phyloP scores from a whole-genome alignment of 2,888 invertebrate genomes.

The Rhagophthalmus giganteus region DNA sequence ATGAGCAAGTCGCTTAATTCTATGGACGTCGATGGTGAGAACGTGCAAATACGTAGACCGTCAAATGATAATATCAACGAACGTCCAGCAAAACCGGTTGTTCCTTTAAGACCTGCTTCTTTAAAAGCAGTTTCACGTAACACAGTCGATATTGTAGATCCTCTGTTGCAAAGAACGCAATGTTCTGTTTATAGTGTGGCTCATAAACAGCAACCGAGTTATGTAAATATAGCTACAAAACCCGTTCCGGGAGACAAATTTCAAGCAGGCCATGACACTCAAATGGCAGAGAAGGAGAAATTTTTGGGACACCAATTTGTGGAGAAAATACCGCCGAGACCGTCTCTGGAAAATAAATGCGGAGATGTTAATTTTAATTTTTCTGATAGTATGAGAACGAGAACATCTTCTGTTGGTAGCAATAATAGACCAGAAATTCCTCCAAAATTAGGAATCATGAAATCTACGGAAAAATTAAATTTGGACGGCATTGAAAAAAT shows the following conservation, averaged over 20 bases:
- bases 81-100: slow-evolving; percentile 69
- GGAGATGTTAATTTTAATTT: slow-evolving; percentile 45
- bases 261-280: slow-evolving; percentile 51
- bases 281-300: slow-evolving; percentile 53
- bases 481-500: slow-evolving; percentile 33
- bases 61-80: slow-evolving; percentile 50
- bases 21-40: slow-evolving; percentile 44
- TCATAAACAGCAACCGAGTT: slow-evolving; percentile 74
- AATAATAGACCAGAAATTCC: slow-evolving; percentile 46
- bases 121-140: slow-evolving; percentile 54
- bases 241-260: slow-evolving; percentile 33
- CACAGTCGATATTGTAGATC: slow-evolving; percentile 59
- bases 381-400: slow-evolving; percentile 31
- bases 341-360: slow-evolving; percentile 42
- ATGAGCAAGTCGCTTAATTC: slow-evolving; percentile 43
- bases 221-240: slow-evolving; percentile 45
- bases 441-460: slow-evolving; percentile 44
- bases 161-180: slow-evolving; percentile 67
- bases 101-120: slow-evolving; percentile 78
- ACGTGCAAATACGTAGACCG: slow-evolving; percentile 60
- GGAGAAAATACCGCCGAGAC: slow-evolving; percentile 24
- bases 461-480: slow-evolving; percentile 42
- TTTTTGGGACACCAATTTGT: slow-evolving; percentile 48
- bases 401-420: slow-evolving; percentile 36
- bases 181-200: slow-evolving; percentile 65